Conservation (phyloP, 1,140 invertebrate species). For the Sinonovacula constricta region DNA sequence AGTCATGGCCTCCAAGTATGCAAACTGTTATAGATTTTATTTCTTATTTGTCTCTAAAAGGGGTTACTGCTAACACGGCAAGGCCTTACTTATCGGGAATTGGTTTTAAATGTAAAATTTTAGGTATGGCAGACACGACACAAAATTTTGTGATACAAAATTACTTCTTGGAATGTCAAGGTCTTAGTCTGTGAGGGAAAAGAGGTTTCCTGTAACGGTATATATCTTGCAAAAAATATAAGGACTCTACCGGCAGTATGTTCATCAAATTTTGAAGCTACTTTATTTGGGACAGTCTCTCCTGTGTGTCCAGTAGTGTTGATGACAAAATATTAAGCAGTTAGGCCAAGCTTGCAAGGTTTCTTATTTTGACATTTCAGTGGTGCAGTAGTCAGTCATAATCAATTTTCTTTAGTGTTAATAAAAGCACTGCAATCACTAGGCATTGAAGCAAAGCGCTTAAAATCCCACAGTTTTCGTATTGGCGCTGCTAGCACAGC, state of each 20-base stretch:
- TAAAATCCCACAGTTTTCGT: background rate
- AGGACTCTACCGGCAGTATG: background rate
- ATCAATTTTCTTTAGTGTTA: background rate
- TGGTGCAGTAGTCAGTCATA: background rate
- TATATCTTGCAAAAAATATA: background rate
- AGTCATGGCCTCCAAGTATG: background rate
- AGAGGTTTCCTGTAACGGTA: background rate
- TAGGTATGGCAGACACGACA: background rate
- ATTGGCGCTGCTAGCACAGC: background rate
- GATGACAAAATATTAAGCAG: background rate
- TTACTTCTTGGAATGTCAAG: background rate
- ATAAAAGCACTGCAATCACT: background rate
- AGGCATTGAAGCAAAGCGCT: background rate
- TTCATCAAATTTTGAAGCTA: background rate
- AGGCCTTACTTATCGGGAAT: background rate
- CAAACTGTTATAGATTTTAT: background rate
- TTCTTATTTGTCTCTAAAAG: background rate
- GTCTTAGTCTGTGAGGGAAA: background rate
- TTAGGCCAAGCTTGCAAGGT: background rate
- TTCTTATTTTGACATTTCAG: background rate
- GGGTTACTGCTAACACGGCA: background rate
- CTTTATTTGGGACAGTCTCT: background rate
- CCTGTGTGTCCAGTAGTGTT: background rate
- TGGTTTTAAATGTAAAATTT: background rate
- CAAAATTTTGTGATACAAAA: background rate